Evolutionary conservation across 2,888 invertebrate genomes (phyloP).

Genomic region (Sesia apiformis): DNA sequence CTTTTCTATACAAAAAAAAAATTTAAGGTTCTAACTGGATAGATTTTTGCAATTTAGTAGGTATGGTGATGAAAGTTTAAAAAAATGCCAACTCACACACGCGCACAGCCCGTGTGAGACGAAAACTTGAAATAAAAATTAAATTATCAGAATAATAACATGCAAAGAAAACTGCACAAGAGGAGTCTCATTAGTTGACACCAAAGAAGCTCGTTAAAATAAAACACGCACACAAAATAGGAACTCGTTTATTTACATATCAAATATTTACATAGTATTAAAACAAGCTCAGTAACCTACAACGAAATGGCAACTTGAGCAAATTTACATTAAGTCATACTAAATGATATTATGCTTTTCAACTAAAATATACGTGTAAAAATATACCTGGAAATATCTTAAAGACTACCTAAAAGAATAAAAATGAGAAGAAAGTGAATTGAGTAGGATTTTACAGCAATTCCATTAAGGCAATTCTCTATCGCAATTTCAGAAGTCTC

Average conservation of each 20-base stretch:
- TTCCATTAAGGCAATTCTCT: slow-evolving; percentile 15
- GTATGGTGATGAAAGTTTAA: too few relatives aligned
- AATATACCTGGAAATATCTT: slow-evolving; percentile 13
- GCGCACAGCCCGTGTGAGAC: too few relatives aligned
- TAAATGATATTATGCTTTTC: slow-evolving; percentile 20
- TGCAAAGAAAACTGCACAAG: too few relatives aligned
- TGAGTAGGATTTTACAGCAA: slow-evolving; percentile 8
- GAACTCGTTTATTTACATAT: slow-evolving; percentile 71
- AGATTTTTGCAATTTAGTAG: too few relatives aligned
- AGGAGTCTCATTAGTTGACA: too few relatives aligned
- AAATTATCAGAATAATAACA: too few relatives aligned
- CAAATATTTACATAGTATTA: slow-evolving; percentile 45
- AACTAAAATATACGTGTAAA: neutral
- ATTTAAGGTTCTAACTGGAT: too few relatives aligned
- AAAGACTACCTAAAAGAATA: slow-evolving; percentile 5
- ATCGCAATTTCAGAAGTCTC: slow-evolving; percentile 9
- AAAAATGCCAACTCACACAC: too few relatives aligned
- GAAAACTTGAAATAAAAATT: too few relatives aligned
- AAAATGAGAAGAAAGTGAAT: slow-evolving; percentile 7
- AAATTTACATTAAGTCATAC: slow-evolving; percentile 37
- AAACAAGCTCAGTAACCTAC: slow-evolving; percentile 29
- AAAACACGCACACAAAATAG: slow-evolving; percentile 54
- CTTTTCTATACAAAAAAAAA: too few relatives aligned
- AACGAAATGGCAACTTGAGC: slow-evolving; percentile 67
- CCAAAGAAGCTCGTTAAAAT: slow-evolving; percentile 16